A percentile compares a stretch with the other conserved stretches of the same genome.
Evolutionary conservation across 2,113 vertebrate genomes (phyloP).

Genomic region (Telmatochromis sp.): DNA sequence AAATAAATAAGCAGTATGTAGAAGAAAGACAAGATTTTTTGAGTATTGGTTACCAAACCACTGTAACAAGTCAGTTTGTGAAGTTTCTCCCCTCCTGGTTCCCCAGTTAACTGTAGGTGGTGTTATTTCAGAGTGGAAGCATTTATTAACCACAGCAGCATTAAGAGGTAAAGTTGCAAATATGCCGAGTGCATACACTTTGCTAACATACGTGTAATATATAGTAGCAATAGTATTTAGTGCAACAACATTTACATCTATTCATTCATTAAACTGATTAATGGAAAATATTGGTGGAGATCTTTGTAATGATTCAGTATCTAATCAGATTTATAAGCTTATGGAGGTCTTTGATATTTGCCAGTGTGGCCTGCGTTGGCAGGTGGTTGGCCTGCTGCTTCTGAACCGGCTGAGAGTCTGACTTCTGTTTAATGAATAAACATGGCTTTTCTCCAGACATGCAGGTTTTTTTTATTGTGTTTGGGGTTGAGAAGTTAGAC

Average conservation of each 20-base stretch:
- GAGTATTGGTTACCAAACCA: background rate
- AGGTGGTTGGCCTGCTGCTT: background rate
- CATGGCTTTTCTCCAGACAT: background rate
- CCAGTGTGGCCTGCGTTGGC: background rate
- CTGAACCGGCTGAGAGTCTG: background rate
- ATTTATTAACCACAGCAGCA: background rate
- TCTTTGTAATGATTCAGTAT: background rate
- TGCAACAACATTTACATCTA: background rate
- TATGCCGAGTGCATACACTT: background rate
- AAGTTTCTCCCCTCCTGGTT: rapidly evolving
- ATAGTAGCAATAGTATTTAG: background rate
- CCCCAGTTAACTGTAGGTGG: background rate
- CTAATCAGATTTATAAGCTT: background rate
- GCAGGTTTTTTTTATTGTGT: background rate
- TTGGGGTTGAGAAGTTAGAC: background rate
- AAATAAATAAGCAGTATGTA: background rate
- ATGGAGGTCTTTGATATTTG: background rate
- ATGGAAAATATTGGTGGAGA: background rate
- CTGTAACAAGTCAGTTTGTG: background rate
- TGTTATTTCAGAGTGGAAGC: background rate
- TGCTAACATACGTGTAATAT: background rate
- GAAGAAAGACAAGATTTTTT: background rate
- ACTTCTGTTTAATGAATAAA: background rate
- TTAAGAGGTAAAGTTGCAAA: background rate
- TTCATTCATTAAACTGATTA: background rate